Evolutionary conservation across 2,797 vertebrate species (phyloP).

Genomic region (Sebastes steindachneri): DNA sequence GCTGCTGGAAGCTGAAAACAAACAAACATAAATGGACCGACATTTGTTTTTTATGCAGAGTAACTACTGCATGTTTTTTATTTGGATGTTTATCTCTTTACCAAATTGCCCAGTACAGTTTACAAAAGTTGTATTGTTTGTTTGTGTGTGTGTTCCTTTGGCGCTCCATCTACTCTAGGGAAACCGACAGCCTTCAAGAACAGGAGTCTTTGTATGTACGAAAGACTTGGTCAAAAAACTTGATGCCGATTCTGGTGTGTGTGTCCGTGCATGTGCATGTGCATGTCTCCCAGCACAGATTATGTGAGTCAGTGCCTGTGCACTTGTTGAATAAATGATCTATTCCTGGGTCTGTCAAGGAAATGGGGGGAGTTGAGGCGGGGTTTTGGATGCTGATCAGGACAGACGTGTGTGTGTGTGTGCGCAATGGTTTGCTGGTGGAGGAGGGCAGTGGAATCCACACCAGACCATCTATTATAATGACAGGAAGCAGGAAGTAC

Average conservation of each 20-base stretch:
- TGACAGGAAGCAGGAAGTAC: constrained; percentile 94
- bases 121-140: not conserved
- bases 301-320: constrained; percentile 47
- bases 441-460: constrained; percentile 95
- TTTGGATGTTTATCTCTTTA: constrained; percentile 2
- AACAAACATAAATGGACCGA: constrained; percentile 25
- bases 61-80: not conserved
- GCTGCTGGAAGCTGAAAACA: constrained; percentile 47
- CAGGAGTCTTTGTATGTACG: not conserved
- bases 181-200: not conserved
- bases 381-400: constrained; percentile 96
- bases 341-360: constrained; percentile 74
- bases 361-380: constrained; percentile 58
- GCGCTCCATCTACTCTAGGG: not conserved
- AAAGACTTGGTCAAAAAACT: not conserved
- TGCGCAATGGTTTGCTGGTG: constrained; percentile 44
- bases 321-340: constrained; percentile 89
- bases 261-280: constrained; percentile 45
- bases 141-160: not conserved
- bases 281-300: constrained; percentile 24
- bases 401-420: constrained; percentile 55
- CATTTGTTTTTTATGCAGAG: constrained; percentile 68
- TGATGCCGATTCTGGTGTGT: not conserved
- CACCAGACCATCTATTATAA: constrained; percentile 97
- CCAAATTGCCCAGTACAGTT: not conserved